Base-by-base conservation (phyloP, 2,797 vertebrate species). In the Megalops cyprinoides region DNA sequence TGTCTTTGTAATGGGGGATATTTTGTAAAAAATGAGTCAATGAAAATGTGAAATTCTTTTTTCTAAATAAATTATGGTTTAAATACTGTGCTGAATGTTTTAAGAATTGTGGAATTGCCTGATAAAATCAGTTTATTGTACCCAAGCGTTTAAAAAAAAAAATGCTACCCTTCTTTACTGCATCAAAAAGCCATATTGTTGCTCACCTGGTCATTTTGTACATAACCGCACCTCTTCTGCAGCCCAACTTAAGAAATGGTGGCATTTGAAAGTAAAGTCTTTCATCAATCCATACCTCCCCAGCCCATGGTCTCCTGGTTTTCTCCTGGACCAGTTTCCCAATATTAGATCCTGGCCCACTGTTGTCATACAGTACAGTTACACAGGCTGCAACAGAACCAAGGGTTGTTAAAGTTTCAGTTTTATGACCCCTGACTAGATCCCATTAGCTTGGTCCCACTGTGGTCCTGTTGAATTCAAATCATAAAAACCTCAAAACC, bases 11-110 rank as follows among this genome's bases (percentile, higher is more conserved):
- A 79, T 86, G 89, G 91, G 83, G 79, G 78, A 84, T 51, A 89
- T 93, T 94, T 88, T 94, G 87, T 87, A 91, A 79, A 87, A 76
- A 79, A 91, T 85, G 82, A 86, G 85, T 89, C 86, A 86, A 93
- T 89, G 79, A 87, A 85, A 91, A 89, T 90, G 90, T 92, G 88
- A 92, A 86, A 31, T 53, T 44, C 86, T 78, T n/a, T 90, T 92
- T 91, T 93, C 86, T 75, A 82, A 95, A 94, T 95, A 94, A 94
- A 94, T 83, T 84, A 90, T 91, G 86, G 85, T 90, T 87, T 51
- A 87, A 91, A 80, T 87, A 69, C 37, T 75, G 74, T 62, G 8
- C 56, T 81, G 56, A 71, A 71, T 28, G 51, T 46, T 49, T 34
- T 14, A 44, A 77, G 15, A n/a, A 58, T 1, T 4, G 18, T 49